Evolutionary conservation across 2,888 invertebrate species (phyloP).

Genomic region (Trachelus iudaicus): DNA sequence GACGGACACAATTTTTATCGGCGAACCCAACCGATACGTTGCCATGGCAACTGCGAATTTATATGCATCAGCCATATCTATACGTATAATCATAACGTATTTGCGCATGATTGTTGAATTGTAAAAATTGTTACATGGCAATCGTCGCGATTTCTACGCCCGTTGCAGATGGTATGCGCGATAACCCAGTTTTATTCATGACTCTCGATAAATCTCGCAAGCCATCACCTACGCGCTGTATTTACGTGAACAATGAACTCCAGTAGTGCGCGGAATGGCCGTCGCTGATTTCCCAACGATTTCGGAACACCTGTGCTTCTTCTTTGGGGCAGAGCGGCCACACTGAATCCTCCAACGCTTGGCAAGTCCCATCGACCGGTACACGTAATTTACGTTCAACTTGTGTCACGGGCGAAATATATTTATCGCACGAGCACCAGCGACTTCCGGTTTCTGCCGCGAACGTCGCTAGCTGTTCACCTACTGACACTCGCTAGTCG

Average conservation of each 20-base stretch:
- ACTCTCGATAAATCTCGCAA: neutral
- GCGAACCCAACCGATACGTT: neutral
- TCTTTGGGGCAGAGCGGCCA: neutral
- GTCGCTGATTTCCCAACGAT: neutral
- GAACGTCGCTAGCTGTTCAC: neutral
- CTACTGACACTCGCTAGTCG: no score
- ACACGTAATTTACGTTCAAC: neutral
- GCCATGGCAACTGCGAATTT: no score
- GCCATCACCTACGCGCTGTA: neutral
- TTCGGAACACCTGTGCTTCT: neutral
- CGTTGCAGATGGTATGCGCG: neutral
- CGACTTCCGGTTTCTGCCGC: neutral
- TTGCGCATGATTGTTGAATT: neutral
- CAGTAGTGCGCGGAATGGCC: neutral
- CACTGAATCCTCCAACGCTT: neutral
- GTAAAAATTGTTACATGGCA: neutral
- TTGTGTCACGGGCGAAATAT: neutral
- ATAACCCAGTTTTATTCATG: neutral
- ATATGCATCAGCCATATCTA: no score
- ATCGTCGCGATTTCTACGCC: neutral
- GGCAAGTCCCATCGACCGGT: neutral
- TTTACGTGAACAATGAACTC: neutral
- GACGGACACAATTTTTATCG: neutral
- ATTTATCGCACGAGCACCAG: neutral
- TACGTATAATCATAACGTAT: neutral